These are phyloP conservation scores for Sardina pilchardus DNA, from an alignment of 2,113 vertebrate species.

Conservation along the genomic window DNA sequence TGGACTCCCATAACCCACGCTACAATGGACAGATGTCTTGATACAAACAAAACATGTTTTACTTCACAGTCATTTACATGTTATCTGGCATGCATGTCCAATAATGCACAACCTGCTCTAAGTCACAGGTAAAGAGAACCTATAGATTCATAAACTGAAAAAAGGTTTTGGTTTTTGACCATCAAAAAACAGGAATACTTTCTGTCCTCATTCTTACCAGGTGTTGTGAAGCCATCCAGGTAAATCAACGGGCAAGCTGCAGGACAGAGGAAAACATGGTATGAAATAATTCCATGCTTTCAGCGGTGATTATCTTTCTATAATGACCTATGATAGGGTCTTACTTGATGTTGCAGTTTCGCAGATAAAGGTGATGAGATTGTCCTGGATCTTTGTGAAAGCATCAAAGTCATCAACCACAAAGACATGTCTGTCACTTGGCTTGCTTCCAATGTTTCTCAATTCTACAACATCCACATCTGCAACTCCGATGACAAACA, in stretches of 20 bases:
- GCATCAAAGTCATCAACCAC: slow-evolving; percentile 96
- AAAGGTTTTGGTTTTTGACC: not conserved
- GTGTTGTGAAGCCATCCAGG: slow-evolving; percentile 94
- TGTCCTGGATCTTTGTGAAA: slow-evolving; percentile 96
- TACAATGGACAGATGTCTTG: not conserved
- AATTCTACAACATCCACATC: slow-evolving; percentile 91
- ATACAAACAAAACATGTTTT: not conserved
- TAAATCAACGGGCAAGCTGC: slow-evolving; percentile 97
- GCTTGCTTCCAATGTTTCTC: slow-evolving; percentile 92
- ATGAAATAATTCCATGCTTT: not conserved
- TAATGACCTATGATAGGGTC: slow-evolving; percentile 45
- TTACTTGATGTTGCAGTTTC: slow-evolving; percentile 98
- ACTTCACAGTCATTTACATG: not conserved
- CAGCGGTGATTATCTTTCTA: not conserved
- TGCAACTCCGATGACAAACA: slow-evolving; percentile 95
- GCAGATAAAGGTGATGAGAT: slow-evolving; percentile 96
- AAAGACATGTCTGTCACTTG: slow-evolving; percentile 94
- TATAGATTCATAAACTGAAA: not conserved
- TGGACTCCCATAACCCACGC: not conserved
- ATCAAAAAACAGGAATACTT: not conserved
- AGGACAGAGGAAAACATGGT: slow-evolving; percentile 50
- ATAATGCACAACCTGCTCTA: not conserved
- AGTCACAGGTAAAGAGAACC: too few species aligned
- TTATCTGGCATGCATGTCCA: not conserved
- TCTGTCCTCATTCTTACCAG: slow-evolving; percentile 76